Base-by-base conservation (phyloP, 2,888 invertebrate genomes). In the Ennomos fuscantarius region DNA sequence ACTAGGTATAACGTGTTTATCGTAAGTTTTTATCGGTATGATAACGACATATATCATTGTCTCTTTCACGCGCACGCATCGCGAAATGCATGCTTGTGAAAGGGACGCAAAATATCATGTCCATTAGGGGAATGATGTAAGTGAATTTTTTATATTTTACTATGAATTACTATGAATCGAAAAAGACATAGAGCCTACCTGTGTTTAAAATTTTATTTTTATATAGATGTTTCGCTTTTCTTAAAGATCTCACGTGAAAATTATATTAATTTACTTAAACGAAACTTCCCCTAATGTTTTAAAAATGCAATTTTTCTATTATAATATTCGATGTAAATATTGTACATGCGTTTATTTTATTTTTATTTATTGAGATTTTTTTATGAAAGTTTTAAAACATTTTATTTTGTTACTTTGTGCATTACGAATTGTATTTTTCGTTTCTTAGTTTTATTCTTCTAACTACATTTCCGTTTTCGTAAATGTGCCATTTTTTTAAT, bases 141-240 rank as follows among this genome's bases (percentile, higher is more conserved):
- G 78, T 86, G 82, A 79, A 75, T 89, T 90, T 89, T 91, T 91
- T 86, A 89, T 90, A 91, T 91, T 90, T 89, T 89, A 90, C 85
- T 89, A 90, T 84, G 87, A 87, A 89, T 89, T 89, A 90, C 85
- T 89, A 90, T 84, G 87, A 87, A 89, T 87, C 85, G 85, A 86
- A 87, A 85, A 87, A 86, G 79, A 88, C 85, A 86, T 84, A 85
- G 81, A 86, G 84, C 86, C 84, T 85, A 81, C 79, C 79, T 82
- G 76, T 86, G 80, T 80, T 81, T 73, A 67, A 70, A 75, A 72
- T 63, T 57, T 86, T 82, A 80, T 82, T 86, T 86, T 83, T 80
- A 74, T 83, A 84, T 70, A 78, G 12, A 73, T 74, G 59, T 60
- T 81, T 83, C 79, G 83, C 84, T 85, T 85, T 70, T 81, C 76